Conservation (phyloP, 2,888 invertebrate genomes). For the Leptinotarsa peninsularis region DNA sequence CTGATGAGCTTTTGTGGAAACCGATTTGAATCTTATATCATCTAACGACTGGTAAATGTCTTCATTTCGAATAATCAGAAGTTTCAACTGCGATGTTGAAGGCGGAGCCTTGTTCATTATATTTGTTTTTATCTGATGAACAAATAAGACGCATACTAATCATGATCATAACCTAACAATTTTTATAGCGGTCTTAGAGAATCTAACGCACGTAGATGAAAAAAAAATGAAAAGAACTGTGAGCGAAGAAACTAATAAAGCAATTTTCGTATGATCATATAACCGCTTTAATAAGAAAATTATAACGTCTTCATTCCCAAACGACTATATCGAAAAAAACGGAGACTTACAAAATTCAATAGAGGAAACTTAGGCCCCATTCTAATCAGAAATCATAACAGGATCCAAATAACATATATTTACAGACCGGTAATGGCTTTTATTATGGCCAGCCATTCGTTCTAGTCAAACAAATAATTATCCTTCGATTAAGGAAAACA, state of each 20-base stretch:
- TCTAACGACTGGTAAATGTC: background rate
- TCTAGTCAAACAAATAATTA: slow-evolving; percentile 28
- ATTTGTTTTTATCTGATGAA: slow-evolving; percentile 7
- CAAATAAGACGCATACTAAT: slow-evolving; percentile 1
- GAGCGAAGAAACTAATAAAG: slow-evolving; percentile 4
- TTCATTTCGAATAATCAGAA: background rate
- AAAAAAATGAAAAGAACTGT: background rate
- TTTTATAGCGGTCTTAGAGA: background rate
- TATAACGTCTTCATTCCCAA: background rate
- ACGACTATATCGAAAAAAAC: background rate
- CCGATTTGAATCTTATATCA: background rate
- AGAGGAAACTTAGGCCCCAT: background rate
- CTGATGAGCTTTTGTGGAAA: background rate
- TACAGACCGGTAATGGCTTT: slow-evolving; percentile 21
- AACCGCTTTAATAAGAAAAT: slow-evolving; percentile 9
- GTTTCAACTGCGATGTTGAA: background rate
- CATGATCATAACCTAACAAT: background rate
- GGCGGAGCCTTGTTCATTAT: background rate
- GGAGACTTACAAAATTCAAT: slow-evolving; percentile 10
- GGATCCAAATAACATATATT: slow-evolving; percentile 17
- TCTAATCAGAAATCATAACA: slow-evolving; percentile 16
- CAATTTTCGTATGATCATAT: background rate
- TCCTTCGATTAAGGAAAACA: slow-evolving; percentile 26
- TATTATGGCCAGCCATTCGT: slow-evolving; percentile 21
- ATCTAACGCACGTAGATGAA: background rate